Percentiles rank a stretch among this genome's conserved stretches.
Conservation (phyloP, 1,140 invertebrate species). For the Nomia melanderi region DNA sequence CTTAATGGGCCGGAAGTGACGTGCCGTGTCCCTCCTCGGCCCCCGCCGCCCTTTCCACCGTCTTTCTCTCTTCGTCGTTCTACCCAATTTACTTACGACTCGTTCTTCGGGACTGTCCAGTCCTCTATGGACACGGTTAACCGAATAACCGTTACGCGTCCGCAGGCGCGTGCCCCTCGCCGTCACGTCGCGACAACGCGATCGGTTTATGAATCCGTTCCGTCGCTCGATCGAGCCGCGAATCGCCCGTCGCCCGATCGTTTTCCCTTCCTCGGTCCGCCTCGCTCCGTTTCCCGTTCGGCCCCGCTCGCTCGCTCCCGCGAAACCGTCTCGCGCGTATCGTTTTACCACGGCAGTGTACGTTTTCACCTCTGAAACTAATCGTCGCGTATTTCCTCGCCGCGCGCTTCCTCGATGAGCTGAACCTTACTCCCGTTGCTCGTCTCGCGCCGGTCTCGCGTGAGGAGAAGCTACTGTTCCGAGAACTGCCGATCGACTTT, state of each 20-base stretch:
- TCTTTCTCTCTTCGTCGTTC: slow-evolving; percentile 27
- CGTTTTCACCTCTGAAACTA: too few relatives aligned
- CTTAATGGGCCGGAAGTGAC: slow-evolving; percentile 75
- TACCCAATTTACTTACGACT: slow-evolving; percentile 47
- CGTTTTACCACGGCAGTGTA: not conserved
- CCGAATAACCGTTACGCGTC: slow-evolving; percentile 40
- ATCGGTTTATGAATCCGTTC: slow-evolving; percentile 37
- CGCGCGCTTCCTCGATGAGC: too few relatives aligned
- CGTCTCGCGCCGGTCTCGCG: too few relatives aligned
- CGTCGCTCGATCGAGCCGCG: not conserved
- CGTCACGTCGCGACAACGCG: slow-evolving; percentile 1
- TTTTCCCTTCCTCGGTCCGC: too few relatives aligned
- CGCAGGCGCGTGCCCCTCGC: slow-evolving; percentile 6
- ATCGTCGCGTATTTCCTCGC: too few relatives aligned
- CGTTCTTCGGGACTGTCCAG: slow-evolving; percentile 30
- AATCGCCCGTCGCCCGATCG: too few relatives aligned
- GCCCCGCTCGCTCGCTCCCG: not conserved
- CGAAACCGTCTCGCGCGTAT: slow-evolving; percentile 17
- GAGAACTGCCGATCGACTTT: too few relatives aligned
- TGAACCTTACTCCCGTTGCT: too few relatives aligned
- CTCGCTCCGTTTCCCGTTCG: not conserved
- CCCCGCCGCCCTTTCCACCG: not conserved
- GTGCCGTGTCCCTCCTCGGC: slow-evolving; percentile 46
- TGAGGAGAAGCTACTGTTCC: too few relatives aligned
- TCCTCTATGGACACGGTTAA: slow-evolving; percentile 14